phyloP scores from a whole-genome alignment of 2,113 vertebrate species.

The Camelus bactrianus region DNA sequence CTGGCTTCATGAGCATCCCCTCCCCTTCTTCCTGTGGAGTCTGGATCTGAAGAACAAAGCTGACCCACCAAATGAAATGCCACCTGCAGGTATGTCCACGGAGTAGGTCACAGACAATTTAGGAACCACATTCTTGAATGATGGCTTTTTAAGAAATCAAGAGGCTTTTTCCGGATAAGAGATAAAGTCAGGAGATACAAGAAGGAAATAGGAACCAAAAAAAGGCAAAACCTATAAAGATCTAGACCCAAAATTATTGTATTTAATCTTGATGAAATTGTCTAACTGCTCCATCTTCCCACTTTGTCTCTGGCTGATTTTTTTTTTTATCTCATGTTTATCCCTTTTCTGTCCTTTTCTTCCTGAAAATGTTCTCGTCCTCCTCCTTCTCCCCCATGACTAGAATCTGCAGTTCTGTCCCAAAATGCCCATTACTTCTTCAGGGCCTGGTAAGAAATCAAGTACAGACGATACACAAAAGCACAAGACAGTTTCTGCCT shows the following conservation, averaged over 20 bases:
- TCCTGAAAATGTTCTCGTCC: neutral
- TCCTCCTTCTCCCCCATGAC: neutral
- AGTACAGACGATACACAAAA: too few relatives aligned
- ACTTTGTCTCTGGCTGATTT: neutral
- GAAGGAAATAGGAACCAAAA: neutral
- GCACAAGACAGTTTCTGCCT: neutral
- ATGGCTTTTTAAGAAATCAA: neutral
- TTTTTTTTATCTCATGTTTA: neutral
- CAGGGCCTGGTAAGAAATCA: neutral
- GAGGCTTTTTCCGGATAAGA: neutral
- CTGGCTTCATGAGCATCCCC: fast-evolving
- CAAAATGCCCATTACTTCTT: neutral
- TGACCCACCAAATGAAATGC: neutral
- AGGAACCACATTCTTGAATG: neutral
- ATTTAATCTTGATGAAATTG: neutral
- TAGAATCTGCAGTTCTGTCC: neutral
- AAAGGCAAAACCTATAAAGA: neutral
- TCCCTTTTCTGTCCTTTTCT: neutral
- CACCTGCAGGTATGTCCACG: neutral
- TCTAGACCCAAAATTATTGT: neutral
- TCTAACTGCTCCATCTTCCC: neutral
- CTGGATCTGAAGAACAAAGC: neutral
- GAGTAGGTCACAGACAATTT: neutral
- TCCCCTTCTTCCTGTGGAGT: fast-evolving
- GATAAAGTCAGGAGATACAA: neutral